Base-by-base conservation (phyloP, 2,113 vertebrate genomes). In the Porphyrio hochstetteri region DNA sequence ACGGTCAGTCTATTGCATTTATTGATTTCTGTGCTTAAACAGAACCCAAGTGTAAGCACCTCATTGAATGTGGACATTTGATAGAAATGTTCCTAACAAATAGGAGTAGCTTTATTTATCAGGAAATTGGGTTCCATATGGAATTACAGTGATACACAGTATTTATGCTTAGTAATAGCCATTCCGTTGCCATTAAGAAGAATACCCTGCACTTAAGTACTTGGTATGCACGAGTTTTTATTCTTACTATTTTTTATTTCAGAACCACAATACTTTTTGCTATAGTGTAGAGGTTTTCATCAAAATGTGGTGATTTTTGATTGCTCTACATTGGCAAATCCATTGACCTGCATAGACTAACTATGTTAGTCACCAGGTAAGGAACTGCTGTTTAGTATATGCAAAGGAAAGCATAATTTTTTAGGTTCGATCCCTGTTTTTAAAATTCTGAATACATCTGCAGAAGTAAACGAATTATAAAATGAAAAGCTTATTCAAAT, bases 11-110 rank as follows among this genome's bases (percentile, higher is more conserved):
- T 72, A 44, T 82, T 76, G 57, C 52, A 60, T 86, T 86, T 90
- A 96, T 88, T 90, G 92, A 96, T 90, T 93, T 78, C 52, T 86
- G 44, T 86, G 44, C 65, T 88, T 93, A 88, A 95, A 71, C 15
- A 90, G 53, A 90, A 90, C 16, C 35, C 68, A 81, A 48, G 23
- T 76, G 59, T 71, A 57, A 42, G 7, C 13, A 76, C 40, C 16
- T 75, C 76, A 75, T 64, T 93, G 82, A 88, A 90, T 78, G 35
- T 91, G n/a, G 25, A 60, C 44, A 44, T 86, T 80, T 78, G 29
- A 59, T n/a, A 76, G 48, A 82, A 92, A 64, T 71, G 14, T 75
- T 88, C 23, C 24, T 81, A 83, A 82, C 1, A 4, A 76, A 55
- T 4, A 65, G 15, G 16, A 50, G 35, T 86, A 64, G 48, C 76